Evolutionary conservation across 2,113 vertebrate species (phyloP), one percentile per base, ranked within the genome.

Genomic region (Sitta europaea): DNA sequence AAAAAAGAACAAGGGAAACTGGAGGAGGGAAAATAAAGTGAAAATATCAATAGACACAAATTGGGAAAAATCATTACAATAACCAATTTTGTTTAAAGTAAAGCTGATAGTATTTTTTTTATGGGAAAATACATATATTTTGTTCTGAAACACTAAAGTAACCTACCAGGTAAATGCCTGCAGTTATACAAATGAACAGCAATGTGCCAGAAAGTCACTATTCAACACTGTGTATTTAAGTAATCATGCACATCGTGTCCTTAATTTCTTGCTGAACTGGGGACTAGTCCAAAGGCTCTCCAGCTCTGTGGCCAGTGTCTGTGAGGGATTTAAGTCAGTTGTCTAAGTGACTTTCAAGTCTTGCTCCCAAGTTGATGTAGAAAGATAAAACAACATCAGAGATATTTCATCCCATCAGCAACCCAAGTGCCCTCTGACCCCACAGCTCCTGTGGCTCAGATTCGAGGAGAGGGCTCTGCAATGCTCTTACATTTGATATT

Each of bases 281-380:
- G 13, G 33, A 67, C n/a, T 14, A 13, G 24, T 35, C 31, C 48
- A 71, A 74, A 77, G 68, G 8, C 13, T 40, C 57, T 43, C 6
- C 50, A 72, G 59, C 43, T 42, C n/a, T 0, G 0, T 28, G 35
- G 3, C 18, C 72, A 84, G 24, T 12, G 51, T 54, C 57, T 63
- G 6, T 14, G 14, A 45, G 48, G 40, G n/a, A 62, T 82, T 87
- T 65, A 25, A 76, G 14, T 75, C 21, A 18, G 21, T 43, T 54
- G 42, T 19, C 28, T 10, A 36, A 33, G 5, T 17, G 50, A 42
- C 70, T 73, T 72, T 40, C 36, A 57, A 48, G 59, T 27, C 29
- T 77, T 28, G 3, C 27, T 80, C 33, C 10, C 17, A 43, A 73
- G 31, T 36, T 53, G 45, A 35, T 13, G 33, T 0, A 43, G 24